phyloP scores from a whole-genome alignment of 30 jellyfish, hydroid and myxozoan species.

The Aurelia coerulea region DNA sequence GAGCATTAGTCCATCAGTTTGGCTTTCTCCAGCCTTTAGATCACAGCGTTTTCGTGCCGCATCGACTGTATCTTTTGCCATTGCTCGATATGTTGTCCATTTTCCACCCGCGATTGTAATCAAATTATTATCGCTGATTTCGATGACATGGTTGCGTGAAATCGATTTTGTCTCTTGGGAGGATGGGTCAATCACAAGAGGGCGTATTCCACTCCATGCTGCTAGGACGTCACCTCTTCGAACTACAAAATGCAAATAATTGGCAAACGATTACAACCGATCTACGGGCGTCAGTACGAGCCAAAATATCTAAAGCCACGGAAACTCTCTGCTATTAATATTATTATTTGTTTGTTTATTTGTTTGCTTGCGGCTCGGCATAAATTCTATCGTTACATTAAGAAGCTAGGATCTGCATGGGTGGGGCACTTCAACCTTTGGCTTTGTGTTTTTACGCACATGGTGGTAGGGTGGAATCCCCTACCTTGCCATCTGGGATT shows the following conservation, averaged over 20 bases:
- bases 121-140: conserved; percentile 74
- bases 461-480: no score
- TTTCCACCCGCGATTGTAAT: conserved; percentile 99
- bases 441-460: no score
- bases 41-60: conserved; percentile 63
- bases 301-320: no score
- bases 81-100: conserved; percentile 99
- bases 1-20: conserved; percentile 72
- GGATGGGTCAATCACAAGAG: conserved; percentile 92
- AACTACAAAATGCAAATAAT: conserved; percentile 58
- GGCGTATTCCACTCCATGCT: conserved; percentile 99
- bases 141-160: conserved; percentile 93
- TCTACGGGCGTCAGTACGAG: no score
- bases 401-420: no score
- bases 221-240: conserved; percentile 92
- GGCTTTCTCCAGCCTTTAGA: conserved; percentile 43
- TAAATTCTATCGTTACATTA: no score
- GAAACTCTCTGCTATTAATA: no score
- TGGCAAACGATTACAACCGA: no score
- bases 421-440: no score
- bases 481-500: no score
- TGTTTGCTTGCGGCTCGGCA: no score
- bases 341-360: no score
- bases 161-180: conserved; percentile 90
- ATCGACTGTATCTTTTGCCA: conserved; percentile 97